phyloP scores from a whole-genome alignment of 2,888 invertebrate species.

The Atherix ibis region DNA sequence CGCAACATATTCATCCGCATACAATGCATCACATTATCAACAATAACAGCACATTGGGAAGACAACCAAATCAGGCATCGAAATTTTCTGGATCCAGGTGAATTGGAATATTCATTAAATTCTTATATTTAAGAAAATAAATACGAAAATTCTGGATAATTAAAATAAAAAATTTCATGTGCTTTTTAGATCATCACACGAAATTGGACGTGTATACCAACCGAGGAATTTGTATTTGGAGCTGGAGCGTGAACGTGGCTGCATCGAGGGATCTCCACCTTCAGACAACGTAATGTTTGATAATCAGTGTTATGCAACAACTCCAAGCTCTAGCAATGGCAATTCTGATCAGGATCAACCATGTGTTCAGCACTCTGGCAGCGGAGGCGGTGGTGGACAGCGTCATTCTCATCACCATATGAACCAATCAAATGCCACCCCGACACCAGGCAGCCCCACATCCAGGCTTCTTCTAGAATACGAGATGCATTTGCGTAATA shows the following conservation, averaged over 20 bases:
- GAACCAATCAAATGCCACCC: conserved; percentile 51
- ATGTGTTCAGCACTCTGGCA: conserved; percentile 38
- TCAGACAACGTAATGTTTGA: conserved; percentile 90
- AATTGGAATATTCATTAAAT: conserved; percentile 13
- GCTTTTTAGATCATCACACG: conserved; percentile 52
- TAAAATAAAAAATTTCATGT: no score
- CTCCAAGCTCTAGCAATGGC: conserved; percentile 84
- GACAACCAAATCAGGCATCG: conserved; percentile 47
- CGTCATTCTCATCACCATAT: conserved; percentile 49
- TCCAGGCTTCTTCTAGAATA: conserved; percentile 76
- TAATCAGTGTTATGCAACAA: conserved; percentile 89
- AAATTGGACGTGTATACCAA: conserved; percentile 55
- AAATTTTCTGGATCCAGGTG: conserved; percentile 48
- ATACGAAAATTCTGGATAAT: no score
- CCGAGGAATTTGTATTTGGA: conserved; percentile 63
- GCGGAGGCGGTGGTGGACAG: conserved; percentile 11
- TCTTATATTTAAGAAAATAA: not conserved
- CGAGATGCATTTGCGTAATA: conserved; percentile 86
- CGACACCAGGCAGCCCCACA: conserved; percentile 69
- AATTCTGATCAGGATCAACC: conserved; percentile 77
- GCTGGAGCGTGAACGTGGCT: conserved; percentile 50
- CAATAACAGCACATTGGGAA: conserved; percentile 40
- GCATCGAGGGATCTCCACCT: conserved; percentile 56
- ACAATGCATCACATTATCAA: conserved; percentile 38
- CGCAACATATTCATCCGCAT: conserved; percentile 44